These are phyloP conservation scores for Apotomis capreana DNA, from an alignment of 2,888 invertebrate genomes.

Conservation along the genomic window DNA sequence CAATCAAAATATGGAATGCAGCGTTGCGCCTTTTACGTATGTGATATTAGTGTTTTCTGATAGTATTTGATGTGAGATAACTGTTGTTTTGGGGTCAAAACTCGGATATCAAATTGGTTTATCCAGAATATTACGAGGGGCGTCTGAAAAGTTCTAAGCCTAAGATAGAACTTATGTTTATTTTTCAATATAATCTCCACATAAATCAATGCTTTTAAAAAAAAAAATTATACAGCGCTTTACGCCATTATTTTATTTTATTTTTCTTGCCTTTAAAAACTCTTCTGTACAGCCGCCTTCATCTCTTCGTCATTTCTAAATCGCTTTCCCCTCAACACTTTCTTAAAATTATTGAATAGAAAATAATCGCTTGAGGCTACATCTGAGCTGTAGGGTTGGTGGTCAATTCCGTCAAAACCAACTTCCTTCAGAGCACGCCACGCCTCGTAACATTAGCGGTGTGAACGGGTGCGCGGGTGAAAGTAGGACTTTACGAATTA, in stretches of 20 bases:
- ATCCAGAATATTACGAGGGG: neutral
- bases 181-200: neutral
- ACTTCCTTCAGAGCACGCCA: conserved; percentile 7
- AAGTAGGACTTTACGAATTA: too few relatives aligned
- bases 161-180: neutral
- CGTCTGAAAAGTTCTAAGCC: neutral
- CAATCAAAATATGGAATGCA: too few relatives aligned
- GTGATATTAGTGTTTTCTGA: too few relatives aligned
- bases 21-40: too few relatives aligned
- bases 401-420: neutral
- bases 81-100: too few relatives aligned
- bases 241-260: too few relatives aligned
- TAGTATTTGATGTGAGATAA: too few relatives aligned
- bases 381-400: neutral
- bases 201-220: neutral
- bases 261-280: neutral
- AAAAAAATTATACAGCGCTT: neutral
- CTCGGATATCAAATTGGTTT: too few relatives aligned
- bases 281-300: conserved; percentile 8
- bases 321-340: conserved; percentile 9
- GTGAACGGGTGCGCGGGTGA: neutral
- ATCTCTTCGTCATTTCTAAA: conserved; percentile 1
- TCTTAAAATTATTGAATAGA: conserved; percentile 8
- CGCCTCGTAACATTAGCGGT: neutral
- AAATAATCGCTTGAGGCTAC: conserved; percentile 12